Base-by-base conservation (phyloP, 1,140 invertebrate species). In the Nebria ingens region DNA sequence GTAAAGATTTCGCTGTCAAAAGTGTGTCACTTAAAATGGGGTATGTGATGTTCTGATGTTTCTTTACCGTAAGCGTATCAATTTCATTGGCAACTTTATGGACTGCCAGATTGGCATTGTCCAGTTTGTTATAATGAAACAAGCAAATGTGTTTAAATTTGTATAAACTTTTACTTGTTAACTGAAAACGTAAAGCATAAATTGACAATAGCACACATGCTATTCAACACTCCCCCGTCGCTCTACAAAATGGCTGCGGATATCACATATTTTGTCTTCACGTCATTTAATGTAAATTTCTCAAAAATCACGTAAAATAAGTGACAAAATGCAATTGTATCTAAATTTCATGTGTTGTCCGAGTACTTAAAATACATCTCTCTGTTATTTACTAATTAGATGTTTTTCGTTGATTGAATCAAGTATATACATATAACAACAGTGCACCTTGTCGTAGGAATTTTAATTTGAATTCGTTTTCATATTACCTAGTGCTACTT, bases 21-120 rank as follows among this genome's bases (percentile, higher is more conserved):
- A 70, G 68, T 70, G 68, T 70, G 68, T 70, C 68, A 70, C 66
- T 63, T 64, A 68, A 65, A 67, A 69, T 70, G 66, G 68, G 68
- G 67, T 70, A 70, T 69, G 67, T 70, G 68, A 68, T 68, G 64
- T 65, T 66, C 56, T 70, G 68, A 68, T 68, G 64, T 66, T 66
- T 58, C 65, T 63, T 66, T 56, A 57, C 64, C 63, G 62, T 67
- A 68, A 66, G 65, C 66, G 65, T 68, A 69, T 67, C 66, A 65
- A 66, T 68, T 66, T 65, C 61, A 53, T 60, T 63, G 55, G 50
- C 25, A 54, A 51, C 45, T 25, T 21, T 11, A n/a, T 25, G 21
- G 13, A 52, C 19, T 11, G 9, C 23, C 12, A 12, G 4, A 29
- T 29, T 29, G 25, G 4, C 25, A 29, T 6, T 29, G 25, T 6